Evolutionary conservation across 2,113 vertebrate genomes (phyloP).

Genomic region (Phalacrocorax carbo): DNA sequence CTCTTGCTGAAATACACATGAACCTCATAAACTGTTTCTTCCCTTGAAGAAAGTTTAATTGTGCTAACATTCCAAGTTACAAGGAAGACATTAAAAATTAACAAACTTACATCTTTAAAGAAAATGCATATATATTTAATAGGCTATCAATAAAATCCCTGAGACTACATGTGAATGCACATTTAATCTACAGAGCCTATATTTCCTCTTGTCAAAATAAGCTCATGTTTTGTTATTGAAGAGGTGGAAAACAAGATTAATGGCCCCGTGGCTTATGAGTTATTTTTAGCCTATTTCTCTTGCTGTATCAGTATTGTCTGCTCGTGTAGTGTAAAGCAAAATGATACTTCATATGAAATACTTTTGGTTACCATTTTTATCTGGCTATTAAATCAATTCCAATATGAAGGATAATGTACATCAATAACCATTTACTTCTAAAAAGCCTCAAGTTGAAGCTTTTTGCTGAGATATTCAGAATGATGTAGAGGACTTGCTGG

Average conservation of each 20-base stretch:
- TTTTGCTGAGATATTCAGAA: slow-evolving; percentile 22
- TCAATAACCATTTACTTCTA: background rate
- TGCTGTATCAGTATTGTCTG: background rate
- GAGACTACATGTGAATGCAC: background rate
- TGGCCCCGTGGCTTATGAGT: background rate
- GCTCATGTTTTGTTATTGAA: background rate
- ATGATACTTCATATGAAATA: background rate
- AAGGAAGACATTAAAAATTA: background rate
- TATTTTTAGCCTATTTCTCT: slow-evolving; percentile 2
- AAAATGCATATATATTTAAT: background rate
- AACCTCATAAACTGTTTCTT: background rate
- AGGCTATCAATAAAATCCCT: background rate
- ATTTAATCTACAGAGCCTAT: background rate
- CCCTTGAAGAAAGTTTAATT: background rate
- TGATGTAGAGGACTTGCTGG: background rate
- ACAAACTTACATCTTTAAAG: background rate
- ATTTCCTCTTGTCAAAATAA: background rate
- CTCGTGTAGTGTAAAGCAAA: background rate
- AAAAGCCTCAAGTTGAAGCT: background rate
- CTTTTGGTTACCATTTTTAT: background rate
- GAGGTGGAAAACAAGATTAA: background rate
- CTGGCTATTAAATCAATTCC: background rate
- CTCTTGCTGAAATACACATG: background rate
- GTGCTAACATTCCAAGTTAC: background rate
- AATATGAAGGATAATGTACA: background rate